Evolutionary conservation across 2,888 invertebrate species (phyloP), one percentile per base, ranked within the genome.

Genomic region (Masnerella sp.): DNA sequence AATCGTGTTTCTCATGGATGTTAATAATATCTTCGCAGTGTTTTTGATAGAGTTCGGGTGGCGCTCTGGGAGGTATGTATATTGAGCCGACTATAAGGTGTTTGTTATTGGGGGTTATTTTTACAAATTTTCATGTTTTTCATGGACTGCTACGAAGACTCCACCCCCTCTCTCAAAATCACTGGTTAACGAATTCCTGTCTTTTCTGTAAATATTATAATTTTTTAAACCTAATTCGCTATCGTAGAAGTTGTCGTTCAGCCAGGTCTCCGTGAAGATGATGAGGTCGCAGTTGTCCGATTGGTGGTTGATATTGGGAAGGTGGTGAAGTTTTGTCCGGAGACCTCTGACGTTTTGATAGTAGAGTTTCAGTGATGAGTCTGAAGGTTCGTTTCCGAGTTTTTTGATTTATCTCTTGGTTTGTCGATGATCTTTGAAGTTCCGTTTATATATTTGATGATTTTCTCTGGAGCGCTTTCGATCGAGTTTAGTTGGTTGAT

Each of bases 161-260:
- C n/a, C n/a, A n/a, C 40, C 40, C 2, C 40, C 40, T 30, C 40
- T 40, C 4, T 30, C 17, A 12, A 1, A 42, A 0, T 18, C 5
- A 40, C 54, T 42, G 1, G 22, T 42, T 3, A 0, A 2, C 2
- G 12, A 15, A 5, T 43, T 28, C 8, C 58, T 42, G 15, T 58
- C 58, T 9, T 34, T 22, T 22, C 58, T 28, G 34, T 20, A 58
- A 18, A 58, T 58, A 5, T 43, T 25, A 34, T 25, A 58, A 5
- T 58, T 43, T 14, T 8, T 34, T n/a, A 58, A 43, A 3, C 22
- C 12, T 5, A 45, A 11, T 45, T 58, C 43, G 1, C 25, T 14
- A 11, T 32, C 38, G 2, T 1, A 2, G 2, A 45, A 11, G 8
- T 58, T 8, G 0, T n/a, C 2, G 11, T 22, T 30, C 0, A 58